Evolutionary conservation across 2,888 invertebrate species (phyloP).

Genomic region (Caenorhabditis afra): DNA sequence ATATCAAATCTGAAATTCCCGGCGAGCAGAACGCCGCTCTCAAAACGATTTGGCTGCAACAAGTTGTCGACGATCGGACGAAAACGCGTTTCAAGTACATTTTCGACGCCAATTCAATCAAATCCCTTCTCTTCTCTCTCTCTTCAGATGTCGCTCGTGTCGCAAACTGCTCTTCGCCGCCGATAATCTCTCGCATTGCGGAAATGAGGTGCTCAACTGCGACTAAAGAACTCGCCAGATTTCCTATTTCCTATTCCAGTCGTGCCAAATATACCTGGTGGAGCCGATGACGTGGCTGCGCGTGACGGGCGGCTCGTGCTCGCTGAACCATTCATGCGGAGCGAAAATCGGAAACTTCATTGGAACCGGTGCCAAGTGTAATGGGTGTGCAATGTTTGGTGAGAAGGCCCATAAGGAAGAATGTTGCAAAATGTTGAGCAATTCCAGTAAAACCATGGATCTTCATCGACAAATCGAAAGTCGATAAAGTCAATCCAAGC

Average conservation of each 20-base stretch:
- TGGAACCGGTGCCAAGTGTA: slow-evolving; percentile 25
- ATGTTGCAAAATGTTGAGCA: background rate
- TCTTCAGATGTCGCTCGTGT: slow-evolving; percentile 48
- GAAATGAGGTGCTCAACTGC: background rate
- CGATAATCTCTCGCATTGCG: slow-evolving; percentile 26
- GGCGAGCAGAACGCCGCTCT: background rate
- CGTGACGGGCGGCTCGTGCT: background rate
- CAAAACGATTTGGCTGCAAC: slow-evolving; percentile 27
- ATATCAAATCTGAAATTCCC: slow-evolving; percentile 3
- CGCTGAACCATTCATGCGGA: slow-evolving; percentile 46
- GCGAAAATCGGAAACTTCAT: slow-evolving; percentile 43
- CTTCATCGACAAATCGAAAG: slow-evolving; percentile 33
- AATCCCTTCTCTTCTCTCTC: slow-evolving; percentile 1
- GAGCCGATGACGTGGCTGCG: slow-evolving; percentile 55
- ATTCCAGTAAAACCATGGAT: slow-evolving; percentile 38
- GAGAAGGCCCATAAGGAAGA: background rate
- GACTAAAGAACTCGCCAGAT: background rate
- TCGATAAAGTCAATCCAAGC: slow-evolving; percentile 25
- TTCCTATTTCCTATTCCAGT: background rate
- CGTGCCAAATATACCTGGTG: slow-evolving; percentile 30
- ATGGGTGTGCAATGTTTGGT: slow-evolving; percentile 35
- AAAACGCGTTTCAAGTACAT: slow-evolving; percentile 38
- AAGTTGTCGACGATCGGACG: slow-evolving; percentile 10
- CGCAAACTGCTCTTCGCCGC: slow-evolving; percentile 34
- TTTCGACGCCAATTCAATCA: background rate